Evolutionary conservation across 2,888 invertebrate genomes (phyloP), one percentile per base, ranked within the genome.

Genomic region (Mesochorus sp.): DNA sequence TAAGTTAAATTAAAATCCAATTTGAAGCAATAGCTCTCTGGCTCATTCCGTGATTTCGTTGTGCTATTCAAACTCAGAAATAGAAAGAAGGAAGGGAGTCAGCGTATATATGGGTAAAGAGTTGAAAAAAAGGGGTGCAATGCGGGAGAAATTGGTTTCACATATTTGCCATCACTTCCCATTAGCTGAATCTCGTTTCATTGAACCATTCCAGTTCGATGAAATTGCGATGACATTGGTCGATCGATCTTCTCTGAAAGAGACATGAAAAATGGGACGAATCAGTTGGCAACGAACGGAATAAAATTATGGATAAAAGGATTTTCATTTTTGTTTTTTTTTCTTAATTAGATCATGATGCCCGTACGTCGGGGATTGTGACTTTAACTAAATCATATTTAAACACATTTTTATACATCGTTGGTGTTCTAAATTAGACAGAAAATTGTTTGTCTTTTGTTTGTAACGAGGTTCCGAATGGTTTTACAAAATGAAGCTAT

Each of bases 1-100:
- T 39, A 70, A 80, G 80, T 81, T 80, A 74, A 76, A 76, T 80
- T 74, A 80, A 73, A 81, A 81, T 80, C 76, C 78, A 78, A 80
- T 81, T 81, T 53, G 42, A 73, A 57, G 62, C 64, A 72, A 78
- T 80, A 67, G 76, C 66, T 71, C 66, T 55, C 64, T 57, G 4
- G 71, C 67, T 2, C 28, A 44, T 28, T 24, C 14, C 42, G 31
- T 12, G 31, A 3, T 24, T 55, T n/a, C 14, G 39, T 12, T 6
- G 8, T 3, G 67, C 42, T 34, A n/a, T n/a, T 21, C n/a, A 21
- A 37, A 14, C 47, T 19, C 12, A 14, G 44, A 24, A 53, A 55
- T 31, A 37, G 49, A 28, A 5, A 55, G 31, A 1, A 6, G 17
- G 19, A 37, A 31, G 2, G 17, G 24, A 12, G 19, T 14, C 17